Conservation (phyloP, 2,797 vertebrate species). For the Microctenopoma stevenorrisi region DNA sequence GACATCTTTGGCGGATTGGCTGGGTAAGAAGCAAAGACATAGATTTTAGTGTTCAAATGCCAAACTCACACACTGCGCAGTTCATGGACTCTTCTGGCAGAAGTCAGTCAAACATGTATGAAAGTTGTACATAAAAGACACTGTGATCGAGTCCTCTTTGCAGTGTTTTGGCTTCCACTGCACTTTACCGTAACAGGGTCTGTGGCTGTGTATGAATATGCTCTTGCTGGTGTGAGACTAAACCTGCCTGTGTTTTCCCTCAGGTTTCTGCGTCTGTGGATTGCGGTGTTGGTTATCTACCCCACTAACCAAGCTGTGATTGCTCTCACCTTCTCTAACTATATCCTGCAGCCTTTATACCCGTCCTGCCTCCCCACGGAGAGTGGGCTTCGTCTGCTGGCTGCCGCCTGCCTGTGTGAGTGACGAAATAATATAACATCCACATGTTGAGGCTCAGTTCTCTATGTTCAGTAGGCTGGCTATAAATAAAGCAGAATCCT, state of each 20-base stretch:
- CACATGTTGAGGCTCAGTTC: no score
- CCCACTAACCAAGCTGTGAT: conserved; percentile 90
- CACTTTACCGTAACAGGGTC: conserved; percentile 1
- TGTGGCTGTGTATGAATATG: background rate
- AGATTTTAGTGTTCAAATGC: no score
- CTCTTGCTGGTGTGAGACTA: background rate
- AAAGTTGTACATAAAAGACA: no score
- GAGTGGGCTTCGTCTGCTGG: conserved; percentile 80
- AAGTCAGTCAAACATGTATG: no score
- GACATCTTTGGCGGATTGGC: conserved; percentile 91
- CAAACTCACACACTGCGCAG: no score
- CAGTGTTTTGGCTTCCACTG: background rate
- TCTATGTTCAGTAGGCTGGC: no score
- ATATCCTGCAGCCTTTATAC: conserved; percentile 87
- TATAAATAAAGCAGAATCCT: no score
- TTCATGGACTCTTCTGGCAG: no score
- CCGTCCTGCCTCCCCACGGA: conserved; percentile 86
- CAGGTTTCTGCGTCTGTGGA: conserved; percentile 88
- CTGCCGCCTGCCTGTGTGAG: conserved; percentile 88
- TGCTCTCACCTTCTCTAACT: conserved; percentile 90
- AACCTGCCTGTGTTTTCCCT: conserved; percentile 42
- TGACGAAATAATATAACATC: conserved; percentile 33
- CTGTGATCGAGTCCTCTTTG: no score
- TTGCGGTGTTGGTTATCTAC: conserved; percentile 88
- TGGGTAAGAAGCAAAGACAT: conserved; percentile 79